A percentile compares a stretch with the other conserved stretches of the same genome.
phyloP scores from a whole-genome alignment of 2,113 vertebrate genomes.

The Rhodinocichla rosea region DNA sequence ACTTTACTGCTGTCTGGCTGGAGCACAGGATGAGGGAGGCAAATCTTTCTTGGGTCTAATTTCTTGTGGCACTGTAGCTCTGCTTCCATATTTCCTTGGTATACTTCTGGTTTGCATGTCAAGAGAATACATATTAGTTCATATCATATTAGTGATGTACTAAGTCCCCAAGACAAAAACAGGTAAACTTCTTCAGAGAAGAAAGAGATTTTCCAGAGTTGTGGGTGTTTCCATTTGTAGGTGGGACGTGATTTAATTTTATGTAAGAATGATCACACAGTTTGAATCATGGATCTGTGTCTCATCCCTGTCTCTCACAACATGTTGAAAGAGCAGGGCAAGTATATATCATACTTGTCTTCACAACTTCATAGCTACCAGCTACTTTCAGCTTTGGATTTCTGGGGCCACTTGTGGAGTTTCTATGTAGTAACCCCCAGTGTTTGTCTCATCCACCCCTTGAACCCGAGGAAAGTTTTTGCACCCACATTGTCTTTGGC shows the following conservation, averaged over 20 bases:
- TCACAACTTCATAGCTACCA: not conserved
- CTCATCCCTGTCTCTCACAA: not conserved
- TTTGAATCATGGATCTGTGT: not conserved
- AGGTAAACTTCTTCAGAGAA: not conserved
- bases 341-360: not conserved
- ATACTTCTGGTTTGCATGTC: not conserved
- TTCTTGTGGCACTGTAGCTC: not conserved
- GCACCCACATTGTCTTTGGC: not conserved
- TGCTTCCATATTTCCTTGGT: not conserved
- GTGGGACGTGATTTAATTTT: not conserved
- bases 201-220: not conserved
- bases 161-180: not conserved
- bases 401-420: not conserved
- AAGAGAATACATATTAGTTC: not conserved
- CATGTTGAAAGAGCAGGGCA: not conserved
- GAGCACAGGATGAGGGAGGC: not conserved
- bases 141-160: no score
- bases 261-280: not conserved
- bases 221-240: not conserved
- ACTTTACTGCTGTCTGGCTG: not conserved
- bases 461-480: not conserved
- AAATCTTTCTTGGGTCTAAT: not conserved
- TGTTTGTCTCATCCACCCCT: not conserved
- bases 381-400: not conserved
- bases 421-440: not conserved